These are phyloP conservation scores for Anagrus nilaparvatae DNA, from an alignment of 1,140 invertebrate genomes.

Conservation along the genomic window DNA sequence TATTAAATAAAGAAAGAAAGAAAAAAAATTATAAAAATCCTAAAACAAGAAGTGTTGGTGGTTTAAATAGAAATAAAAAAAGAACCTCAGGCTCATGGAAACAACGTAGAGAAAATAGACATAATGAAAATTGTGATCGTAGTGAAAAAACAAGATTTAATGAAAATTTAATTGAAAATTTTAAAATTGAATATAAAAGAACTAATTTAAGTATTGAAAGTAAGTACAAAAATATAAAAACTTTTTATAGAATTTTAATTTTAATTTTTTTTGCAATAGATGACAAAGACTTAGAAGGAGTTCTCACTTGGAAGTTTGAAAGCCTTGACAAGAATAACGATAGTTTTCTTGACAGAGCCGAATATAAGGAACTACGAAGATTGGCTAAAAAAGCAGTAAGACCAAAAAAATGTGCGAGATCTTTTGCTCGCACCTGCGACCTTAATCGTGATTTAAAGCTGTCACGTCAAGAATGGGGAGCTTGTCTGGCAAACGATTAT, in stretches of 20 bases:
- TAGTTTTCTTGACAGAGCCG: constrained; percentile 60
- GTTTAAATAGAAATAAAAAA: no score
- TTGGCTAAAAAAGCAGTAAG: constrained; percentile 78
- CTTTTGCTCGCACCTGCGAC: constrained; percentile 81
- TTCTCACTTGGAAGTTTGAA: constrained; percentile 80
- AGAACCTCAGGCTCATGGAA: constrained; percentile 33
- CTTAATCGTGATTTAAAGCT: constrained; percentile 66
- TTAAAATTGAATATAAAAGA: constrained; percentile 64
- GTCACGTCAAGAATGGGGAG: constrained; percentile 69
- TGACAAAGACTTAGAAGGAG: constrained; percentile 39
- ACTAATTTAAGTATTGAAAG: constrained; percentile 34
- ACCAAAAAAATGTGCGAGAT: constrained; percentile 77
- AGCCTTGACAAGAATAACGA: constrained; percentile 70
- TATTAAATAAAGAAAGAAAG: no score
- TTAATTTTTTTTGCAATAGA: constrained; percentile 21
- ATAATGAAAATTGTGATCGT: constrained; percentile 50
- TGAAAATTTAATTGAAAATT: constrained; percentile 68
- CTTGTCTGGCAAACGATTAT: constrained; percentile 64
- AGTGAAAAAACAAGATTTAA: constrained; percentile 70
- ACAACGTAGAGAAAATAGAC: constrained; percentile 28
- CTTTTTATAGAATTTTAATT: neutral
- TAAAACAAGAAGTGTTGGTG: no score
- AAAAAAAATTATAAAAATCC: no score
- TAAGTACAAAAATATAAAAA: constrained; percentile 21
- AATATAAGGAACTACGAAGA: constrained; percentile 68